Base-by-base conservation (phyloP, 2,797 vertebrate species). In the Pogoniulus pusillus region DNA sequence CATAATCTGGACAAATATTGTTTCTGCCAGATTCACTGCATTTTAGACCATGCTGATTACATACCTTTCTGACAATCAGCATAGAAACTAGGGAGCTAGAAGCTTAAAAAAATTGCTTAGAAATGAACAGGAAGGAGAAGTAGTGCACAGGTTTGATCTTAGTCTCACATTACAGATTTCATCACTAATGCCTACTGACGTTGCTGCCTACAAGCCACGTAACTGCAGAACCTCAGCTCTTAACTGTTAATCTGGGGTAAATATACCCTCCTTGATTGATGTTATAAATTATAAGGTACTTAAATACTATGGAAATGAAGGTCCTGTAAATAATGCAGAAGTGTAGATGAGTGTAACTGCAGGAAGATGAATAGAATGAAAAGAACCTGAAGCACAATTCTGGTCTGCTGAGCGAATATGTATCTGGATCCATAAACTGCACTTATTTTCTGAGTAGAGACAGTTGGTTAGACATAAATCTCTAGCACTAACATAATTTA, bases 291-390 rank as follows among this genome's bases (percentile, higher is more conserved):
- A 43, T 17, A 70, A 75, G 51, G 23, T 76, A 54, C 39, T 82
- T 81, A 83, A 83, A 65, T 68, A 26, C 29, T 80, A 27, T 72
- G 84, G 55, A 93, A 91, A 89, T 89, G n/a, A 83, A 71, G 39
- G 60, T 39, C 66, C 30, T 81, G 64, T 92, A 93, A 89, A 89
- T 94, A 91, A 75, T 81, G 35, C 57, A 79, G 24, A 89, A 37
- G 27, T 27, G 11, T 57, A 83, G 82, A 75, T 85, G 66, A 91
- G 19, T 2, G 0, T 62, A 83, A 73, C 37, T 45, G 22, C 9
- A 19, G 32, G 26, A 85, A 73, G 66, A 63, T 60, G 81, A 84
- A 53, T 37, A 37, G 81, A 93, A 79, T 82, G 39, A 66, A n/a
- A 89, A 89, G 14, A 76, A 72, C n/a, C 16, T 83, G 66, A 68